These are phyloP conservation scores for Gymnocypris eckloni DNA, from an alignment of 2,797 vertebrate species.

Conservation along the genomic window DNA sequence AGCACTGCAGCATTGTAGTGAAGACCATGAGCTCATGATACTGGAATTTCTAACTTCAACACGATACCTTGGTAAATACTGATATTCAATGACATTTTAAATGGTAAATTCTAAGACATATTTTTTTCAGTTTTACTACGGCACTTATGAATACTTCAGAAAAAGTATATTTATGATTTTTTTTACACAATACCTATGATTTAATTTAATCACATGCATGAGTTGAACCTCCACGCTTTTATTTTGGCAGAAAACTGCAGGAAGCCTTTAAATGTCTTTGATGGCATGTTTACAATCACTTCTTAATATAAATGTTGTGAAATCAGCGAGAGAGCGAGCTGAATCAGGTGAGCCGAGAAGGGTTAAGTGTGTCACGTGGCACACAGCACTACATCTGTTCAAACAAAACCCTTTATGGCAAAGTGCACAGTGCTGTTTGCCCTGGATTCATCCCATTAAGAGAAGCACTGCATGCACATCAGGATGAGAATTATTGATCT, in stretches of 20 bases:
- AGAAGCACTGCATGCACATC: neutral
- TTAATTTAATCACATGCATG: neutral
- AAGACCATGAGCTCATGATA: neutral
- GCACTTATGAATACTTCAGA: neutral
- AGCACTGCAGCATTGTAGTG: neutral
- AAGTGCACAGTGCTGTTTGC: neutral
- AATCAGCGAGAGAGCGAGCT: neutral
- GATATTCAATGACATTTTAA: neutral
- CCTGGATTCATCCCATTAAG: neutral
- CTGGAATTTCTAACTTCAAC: neutral
- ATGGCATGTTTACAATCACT: neutral
- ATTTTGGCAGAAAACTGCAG: neutral
- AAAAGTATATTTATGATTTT: neutral
- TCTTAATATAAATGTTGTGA: neutral
- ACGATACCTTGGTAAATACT: neutral
- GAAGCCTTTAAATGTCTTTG: neutral
- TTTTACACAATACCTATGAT: neutral
- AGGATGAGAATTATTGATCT: neutral
- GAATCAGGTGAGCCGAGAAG: neutral
- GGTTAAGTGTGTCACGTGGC: neutral
- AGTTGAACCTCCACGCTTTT: neutral
- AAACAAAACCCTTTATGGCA: too few species aligned
- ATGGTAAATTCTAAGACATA: neutral
- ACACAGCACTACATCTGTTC: neutral
- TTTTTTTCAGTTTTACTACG: neutral